phyloP scores from a whole-genome alignment of 2,888 invertebrate genomes.

The Eristalis arbustorum region DNA sequence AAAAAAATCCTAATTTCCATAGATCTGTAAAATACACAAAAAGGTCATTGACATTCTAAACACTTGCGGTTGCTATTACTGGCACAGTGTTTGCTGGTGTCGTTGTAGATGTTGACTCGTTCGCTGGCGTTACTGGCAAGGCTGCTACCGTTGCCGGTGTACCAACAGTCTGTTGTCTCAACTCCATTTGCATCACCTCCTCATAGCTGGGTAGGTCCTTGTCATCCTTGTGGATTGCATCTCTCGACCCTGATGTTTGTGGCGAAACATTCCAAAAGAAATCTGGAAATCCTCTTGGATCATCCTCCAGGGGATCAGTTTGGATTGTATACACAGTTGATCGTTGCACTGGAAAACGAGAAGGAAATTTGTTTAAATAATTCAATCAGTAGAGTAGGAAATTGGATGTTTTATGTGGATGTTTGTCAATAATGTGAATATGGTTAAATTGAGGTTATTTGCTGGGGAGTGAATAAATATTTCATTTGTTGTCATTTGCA shows the following conservation, averaged over 20 bases:
- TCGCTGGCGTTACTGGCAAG: not conserved
- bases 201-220: slow-evolving; percentile 78
- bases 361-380: not conserved
- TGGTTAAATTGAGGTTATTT: not conserved
- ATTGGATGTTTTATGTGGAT: too few relatives aligned
- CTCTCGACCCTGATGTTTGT: slow-evolving; percentile 75
- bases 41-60: not conserved
- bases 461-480: not conserved
- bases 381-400: not conserved
- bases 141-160: slow-evolving; percentile 60
- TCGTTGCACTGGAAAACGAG: slow-evolving; percentile 29
- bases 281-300: slow-evolving; percentile 73
- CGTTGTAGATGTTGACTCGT: not conserved
- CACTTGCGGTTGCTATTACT: not conserved
- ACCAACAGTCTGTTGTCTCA: slow-evolving; percentile 50
- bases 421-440: not conserved
- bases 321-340: slow-evolving; percentile 45
- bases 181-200: slow-evolving; percentile 77
- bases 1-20: not conserved
- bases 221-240: slow-evolving; percentile 76
- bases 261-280: slow-evolving; percentile 76
- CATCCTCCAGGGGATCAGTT: slow-evolving; percentile 28
- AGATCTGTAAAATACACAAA: not conserved
- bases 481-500: not conserved
- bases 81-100: not conserved